Evolutionary conservation across 2,797 vertebrate species (phyloP), one percentile per base, ranked within the genome.

Genomic region (Oreortyx pictus): DNA sequence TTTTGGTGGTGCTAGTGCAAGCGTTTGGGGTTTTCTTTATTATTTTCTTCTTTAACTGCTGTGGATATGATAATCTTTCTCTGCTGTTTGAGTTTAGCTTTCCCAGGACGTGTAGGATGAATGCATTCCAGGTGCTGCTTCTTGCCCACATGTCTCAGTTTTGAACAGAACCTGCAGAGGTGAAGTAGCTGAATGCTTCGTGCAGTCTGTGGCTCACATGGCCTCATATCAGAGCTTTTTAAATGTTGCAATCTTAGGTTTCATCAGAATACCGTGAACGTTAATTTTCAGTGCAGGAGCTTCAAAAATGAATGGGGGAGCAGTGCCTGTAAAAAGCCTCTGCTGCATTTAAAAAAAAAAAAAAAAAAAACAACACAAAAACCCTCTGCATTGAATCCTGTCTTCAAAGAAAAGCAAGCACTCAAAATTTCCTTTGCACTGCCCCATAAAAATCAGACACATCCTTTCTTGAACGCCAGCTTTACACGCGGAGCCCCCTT

Each of bases 221-320:
- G 33, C 59, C 41, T 79, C n/a, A 5, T 31, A 29, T 23, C 7
- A 11, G 43, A 31, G 12, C n/a, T 61, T 33, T 25, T 31, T 17
- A 37, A 64, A 20, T 31, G 19, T 25, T 11, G 15, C 15, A 13
- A 43, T 50, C 12, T 60, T 59, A 67, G 4, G 11, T 77, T 88
- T 79, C 14, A 24, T 76, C 64, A 67, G 50, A 59, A 46, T 74
- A 64, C 14, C 4, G 1, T 39, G 23, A 74, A 44, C 0, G 0
- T 49, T 46, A 9, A 50, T 80, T 87, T 92, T 75, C 19, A 56
- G 3, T 41, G 23, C 20, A 35, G 33, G 77, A 82, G 9, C 37
- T 39, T 24, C 0, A 66, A 22, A 67, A 79, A 59, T 44, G 29
- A 7, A 20, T 0, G 0, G 19, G 16, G 22, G 47, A 35, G 27